phyloP scores from a whole-genome alignment of 2,113 vertebrate species.

The Aramus guarauna region DNA sequence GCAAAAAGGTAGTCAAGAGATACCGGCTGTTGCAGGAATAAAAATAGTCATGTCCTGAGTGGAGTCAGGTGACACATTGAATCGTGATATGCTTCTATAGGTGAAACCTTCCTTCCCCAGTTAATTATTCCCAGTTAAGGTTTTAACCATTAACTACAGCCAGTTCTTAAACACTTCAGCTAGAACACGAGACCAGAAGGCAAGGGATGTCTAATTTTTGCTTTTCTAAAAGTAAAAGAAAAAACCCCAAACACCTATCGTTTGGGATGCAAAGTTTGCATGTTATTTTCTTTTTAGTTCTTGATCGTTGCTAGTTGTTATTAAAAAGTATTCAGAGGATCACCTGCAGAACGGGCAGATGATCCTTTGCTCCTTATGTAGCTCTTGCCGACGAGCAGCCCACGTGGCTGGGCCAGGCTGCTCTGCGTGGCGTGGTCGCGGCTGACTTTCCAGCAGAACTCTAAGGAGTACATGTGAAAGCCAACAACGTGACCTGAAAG shows the following conservation, averaged over 20 bases:
- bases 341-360: not conserved
- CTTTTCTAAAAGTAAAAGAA: not conserved
- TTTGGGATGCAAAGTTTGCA: not conserved
- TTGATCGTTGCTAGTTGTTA: not conserved
- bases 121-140: not conserved
- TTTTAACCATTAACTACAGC: not conserved
- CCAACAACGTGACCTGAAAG: not conserved
- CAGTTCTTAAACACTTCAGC: not conserved
- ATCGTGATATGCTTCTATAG: not conserved
- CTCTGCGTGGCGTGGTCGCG: accelerated
- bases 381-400: not conserved
- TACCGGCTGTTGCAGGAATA: not conserved
- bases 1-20: not conserved
- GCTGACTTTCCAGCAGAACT: not conserved
- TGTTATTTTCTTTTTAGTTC: not conserved
- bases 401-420: not conserved
- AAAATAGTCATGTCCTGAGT: not conserved
- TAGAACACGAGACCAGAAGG: not conserved
- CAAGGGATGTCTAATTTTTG: not conserved
- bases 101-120: not conserved
- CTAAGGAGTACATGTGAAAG: not conserved
- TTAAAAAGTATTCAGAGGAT: not conserved
- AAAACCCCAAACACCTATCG: not conserved
- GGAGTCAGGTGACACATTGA: not conserved
- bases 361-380: not conserved